Evolutionary conservation across 2,888 invertebrate genomes (phyloP).

Genomic region (Eilema depressum): DNA sequence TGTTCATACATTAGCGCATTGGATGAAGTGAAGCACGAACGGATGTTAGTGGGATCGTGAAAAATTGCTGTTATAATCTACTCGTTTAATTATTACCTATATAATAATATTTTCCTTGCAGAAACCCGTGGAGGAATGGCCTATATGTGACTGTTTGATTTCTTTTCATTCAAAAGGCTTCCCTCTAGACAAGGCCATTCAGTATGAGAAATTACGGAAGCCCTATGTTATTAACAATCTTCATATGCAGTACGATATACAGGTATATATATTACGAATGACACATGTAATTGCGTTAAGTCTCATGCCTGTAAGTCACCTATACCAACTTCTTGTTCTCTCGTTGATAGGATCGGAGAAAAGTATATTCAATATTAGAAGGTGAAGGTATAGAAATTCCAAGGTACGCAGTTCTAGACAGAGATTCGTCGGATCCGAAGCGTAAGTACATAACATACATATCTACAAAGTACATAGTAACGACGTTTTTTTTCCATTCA

Average conservation of each 20-base stretch:
- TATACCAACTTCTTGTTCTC: conserved; percentile 27
- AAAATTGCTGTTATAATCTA: conserved; percentile 32
- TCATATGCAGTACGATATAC: conserved; percentile 99
- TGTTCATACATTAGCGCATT: conserved; percentile 32
- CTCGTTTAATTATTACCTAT: conserved; percentile 18
- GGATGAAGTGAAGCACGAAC: conserved; percentile 32
- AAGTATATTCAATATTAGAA: conserved; percentile 97
- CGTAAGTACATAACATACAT: conserved; percentile 86
- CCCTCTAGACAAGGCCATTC: conserved; percentile 98
- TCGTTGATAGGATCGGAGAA: conserved; percentile 91
- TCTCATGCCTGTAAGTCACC: conserved; percentile 23
- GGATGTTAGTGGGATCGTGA: conserved; percentile 20
- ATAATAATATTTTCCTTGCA: conserved; percentile 66
- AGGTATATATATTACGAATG: conserved; percentile 84
- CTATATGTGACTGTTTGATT: conserved; percentile 98
- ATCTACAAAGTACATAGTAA: neutral
- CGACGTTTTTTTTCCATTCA: too few species aligned
- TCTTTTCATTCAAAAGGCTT: conserved; percentile 99
- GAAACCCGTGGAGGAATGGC: conserved; percentile 99
- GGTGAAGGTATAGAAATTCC: conserved; percentile 99
- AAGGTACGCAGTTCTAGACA: conserved; percentile 97
- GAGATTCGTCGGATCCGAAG: conserved; percentile 96
- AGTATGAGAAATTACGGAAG: conserved; percentile 96
- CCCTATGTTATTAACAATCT: conserved; percentile 99
- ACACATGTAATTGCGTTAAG: conserved; percentile 21